Percentiles rank a stretch among this genome's conserved stretches.
Conservation (phyloP, 2,113 vertebrate species). For the Pseudopipra pipra region DNA sequence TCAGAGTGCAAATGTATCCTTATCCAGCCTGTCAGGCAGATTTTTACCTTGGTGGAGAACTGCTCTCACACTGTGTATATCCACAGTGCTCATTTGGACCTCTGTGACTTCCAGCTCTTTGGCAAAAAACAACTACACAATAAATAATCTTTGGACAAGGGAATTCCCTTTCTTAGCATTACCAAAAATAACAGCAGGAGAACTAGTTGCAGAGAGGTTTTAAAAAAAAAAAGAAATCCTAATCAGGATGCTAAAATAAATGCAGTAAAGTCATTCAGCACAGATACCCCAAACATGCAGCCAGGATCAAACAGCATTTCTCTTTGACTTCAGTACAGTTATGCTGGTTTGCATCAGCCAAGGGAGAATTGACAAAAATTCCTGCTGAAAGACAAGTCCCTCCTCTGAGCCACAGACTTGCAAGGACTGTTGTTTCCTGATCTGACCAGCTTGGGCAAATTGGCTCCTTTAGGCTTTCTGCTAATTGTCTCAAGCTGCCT, state of each 20-base stretch:
- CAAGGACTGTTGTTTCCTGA: not conserved
- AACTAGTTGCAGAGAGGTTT: not conserved
- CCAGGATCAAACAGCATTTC: not conserved
- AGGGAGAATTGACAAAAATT: not conserved
- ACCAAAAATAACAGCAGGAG: not conserved
- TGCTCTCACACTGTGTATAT: not conserved
- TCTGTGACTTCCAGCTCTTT: not conserved
- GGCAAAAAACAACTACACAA: not conserved
- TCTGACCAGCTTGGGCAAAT: not conserved
- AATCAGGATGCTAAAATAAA: not conserved
- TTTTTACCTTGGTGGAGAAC: not conserved
- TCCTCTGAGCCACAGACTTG: not conserved
- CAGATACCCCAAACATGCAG: not conserved
- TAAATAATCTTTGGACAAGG: not conserved
- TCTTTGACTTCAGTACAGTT: not conserved
- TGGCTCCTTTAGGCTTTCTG: not conserved
- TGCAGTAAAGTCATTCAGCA: not conserved
- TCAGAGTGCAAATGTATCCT: not conserved
- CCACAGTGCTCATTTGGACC: not conserved
- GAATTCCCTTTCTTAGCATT: not conserved
- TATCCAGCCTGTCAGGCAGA: not conserved
- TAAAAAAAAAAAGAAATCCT: not conserved
- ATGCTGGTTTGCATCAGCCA: not conserved
- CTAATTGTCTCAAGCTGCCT: constrained; percentile 28
- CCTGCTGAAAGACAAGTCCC: not conserved